Conservation (phyloP, 2,888 invertebrate genomes). For the Oscheius sp. region DNA sequence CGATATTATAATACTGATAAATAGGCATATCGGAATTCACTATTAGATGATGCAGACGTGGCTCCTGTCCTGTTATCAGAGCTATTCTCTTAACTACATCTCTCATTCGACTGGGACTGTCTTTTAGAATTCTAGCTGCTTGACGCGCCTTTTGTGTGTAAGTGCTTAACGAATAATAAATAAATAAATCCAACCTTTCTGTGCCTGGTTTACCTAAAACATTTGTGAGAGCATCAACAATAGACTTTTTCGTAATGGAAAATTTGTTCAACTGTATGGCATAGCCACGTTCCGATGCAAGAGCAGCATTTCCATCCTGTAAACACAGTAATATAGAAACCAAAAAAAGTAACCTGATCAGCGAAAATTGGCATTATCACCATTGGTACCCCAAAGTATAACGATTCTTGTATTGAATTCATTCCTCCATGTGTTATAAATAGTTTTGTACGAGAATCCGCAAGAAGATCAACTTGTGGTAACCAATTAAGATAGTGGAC, state of each 20-base stretch:
- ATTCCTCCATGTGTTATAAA: conserved; percentile 44
- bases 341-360: conserved; percentile 33
- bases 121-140: conserved; percentile 19
- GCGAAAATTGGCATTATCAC: conserved; percentile 40
- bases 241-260: conserved; percentile 23
- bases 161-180: conserved; percentile 2
- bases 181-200: background rate
- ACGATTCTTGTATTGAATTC: conserved; percentile 38
- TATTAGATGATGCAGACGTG: conserved; percentile 26
- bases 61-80: conserved; percentile 10
- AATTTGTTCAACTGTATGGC: conserved; percentile 32
- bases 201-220: conserved; percentile 24
- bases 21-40: conserved; percentile 27
- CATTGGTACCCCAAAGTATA: conserved; percentile 36
- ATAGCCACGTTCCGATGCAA: conserved; percentile 30
- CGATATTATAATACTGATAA: conserved; percentile 36
- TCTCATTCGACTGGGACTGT: conserved; percentile 3
- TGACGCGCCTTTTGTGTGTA: conserved; percentile 7
- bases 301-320: conserved; percentile 40
- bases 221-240: conserved; percentile 26
- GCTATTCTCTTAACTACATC: conserved; percentile 15
- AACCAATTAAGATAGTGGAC: conserved; percentile 34
- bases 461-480: conserved; percentile 40
- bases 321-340: background rate
- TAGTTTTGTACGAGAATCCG: conserved; percentile 35